Base-by-base conservation (phyloP, 2,797 vertebrate genomes). In the Onychomys arenicola region DNA sequence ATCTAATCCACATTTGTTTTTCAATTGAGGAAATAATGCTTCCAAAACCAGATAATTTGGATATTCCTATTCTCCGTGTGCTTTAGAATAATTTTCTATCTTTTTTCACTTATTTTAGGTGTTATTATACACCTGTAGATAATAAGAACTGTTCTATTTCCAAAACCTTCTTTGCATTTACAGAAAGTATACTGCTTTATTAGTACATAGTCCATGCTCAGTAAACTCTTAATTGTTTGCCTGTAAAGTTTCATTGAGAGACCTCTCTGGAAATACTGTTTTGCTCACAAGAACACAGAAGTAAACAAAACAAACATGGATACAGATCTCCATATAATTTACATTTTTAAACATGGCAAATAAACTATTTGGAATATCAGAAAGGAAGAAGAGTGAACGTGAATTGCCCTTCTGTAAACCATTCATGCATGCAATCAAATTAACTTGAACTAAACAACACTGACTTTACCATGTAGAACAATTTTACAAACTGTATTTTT, bases 391-490 rank as follows among this genome's bases (percentile, higher is more conserved):
- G 10, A 91, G 5, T 90, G 87, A 12, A 59, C 86, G 55, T 65
- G 86, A 89, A 17, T 88, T 90, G 32, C 2, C 37, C 12, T 84
- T 95, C 55, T 91, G 21, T 61, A 91, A 93, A 91, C 65, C 11
- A 52, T 78, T 57, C 61, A 90, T 94, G 19, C 25, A 88, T 13
- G 78, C 14, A 17, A 52, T 17, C 9, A 84, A 90, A 75, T 9
- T 87, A 37, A 69, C 59, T 89, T 94, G 14, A 91, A 95, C 5
- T 89, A 93, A 96, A 94, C 43, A 86, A 89, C 27, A 77, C 59
- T n/a, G 14, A 65, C n/a, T 63, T 92, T 83, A 73, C 2, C 40
- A 88, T 40, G 23, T 55, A 8, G 32, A 89, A 89, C 8, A 82
- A 76, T 89, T 96, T 86, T 93, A 40, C 34, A 95, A 95, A 90